Evolutionary conservation across 2,797 vertebrate species (phyloP), one percentile per base, ranked within the genome.

Genomic region (Hephaestus fuliginosus): DNA sequence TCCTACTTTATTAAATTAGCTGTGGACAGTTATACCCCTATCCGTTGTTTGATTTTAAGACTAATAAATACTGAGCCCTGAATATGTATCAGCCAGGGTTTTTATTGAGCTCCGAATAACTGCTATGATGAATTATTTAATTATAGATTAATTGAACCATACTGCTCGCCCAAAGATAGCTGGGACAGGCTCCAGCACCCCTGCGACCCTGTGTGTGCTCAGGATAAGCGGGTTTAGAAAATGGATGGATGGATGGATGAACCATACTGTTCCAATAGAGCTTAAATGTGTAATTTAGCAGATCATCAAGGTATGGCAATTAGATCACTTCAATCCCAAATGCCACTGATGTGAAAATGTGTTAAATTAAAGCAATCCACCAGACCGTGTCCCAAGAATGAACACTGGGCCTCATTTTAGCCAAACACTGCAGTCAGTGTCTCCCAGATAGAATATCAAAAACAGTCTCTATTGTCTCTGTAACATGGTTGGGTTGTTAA

Each of bases 391-490:
- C 85, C 70, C 67, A 60, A 28, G 69, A 83, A 75, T 83, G 81
- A 91, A 85, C 84, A 86, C 76, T 41, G 82, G 80, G 89, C 85
- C 74, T 85, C 86, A 57, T 74, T 78, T 84, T 62, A 82, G 68
- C 78, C 81, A 82, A 90, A 91, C 81, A 76, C 61, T 4, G 25
- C 79, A 55, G 56, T 69, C 69, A 55, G 62, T 10, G 70, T 85
- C 87, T 81, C 80, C 78, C 77, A 79, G 91, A 93, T 91, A 93
- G 85, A 92, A 94, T 91, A 93, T 94, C 94, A 94, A 93, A 90
- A 95, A 87, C 84, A 10, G 44, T 44, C 89, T 83, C 88, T 90
- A 93, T 90, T 92, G 88, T 95, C 88, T 91, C 70, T 82, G 89
- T 91, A 68, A 85, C 84, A 81, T 13, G 76, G 76, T 85, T 41